Base-by-base conservation (phyloP, 2,797 vertebrate species). In the Cyclopterus lumpus region DNA sequence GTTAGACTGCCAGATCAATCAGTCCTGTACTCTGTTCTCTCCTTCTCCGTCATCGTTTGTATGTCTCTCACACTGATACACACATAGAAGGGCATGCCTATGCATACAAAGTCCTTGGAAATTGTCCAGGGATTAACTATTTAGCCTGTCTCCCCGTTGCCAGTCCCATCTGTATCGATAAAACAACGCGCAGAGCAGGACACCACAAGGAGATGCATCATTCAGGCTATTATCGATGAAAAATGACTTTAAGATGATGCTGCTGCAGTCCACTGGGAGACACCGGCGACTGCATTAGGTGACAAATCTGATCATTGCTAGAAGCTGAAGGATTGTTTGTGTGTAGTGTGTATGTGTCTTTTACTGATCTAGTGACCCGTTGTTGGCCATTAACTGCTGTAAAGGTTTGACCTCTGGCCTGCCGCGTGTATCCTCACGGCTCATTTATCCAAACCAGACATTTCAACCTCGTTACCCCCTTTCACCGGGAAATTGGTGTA, bases 181-280 rank as follows among this genome's bases (percentile, higher is more conserved):
- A 75, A 67, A 77, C 83, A 74, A 79, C 71, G 51, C 55, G 51
- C 71, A 16, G 62, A 76, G 72, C 63, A 67, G 66, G 62, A 84
- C 71, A 59, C 75, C 63, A 49, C 30, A 6, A 62, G 74, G 58
- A 83, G 67, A 89, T 81, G 57, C 67, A 86, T 85, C 82, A 86
- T 67, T 63, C 61, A 49, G 69, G 58, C 70, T 22, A 84, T 87
- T 85, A 86, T 48, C 63, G 30, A 11, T 78, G 86, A 91, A 55
- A 77, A 86, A 88, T 75, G 46, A 73, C 79, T 84, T 82, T 69
- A 84, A 83, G 81, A 87, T 81, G 9, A 88, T 79, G 79, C 75
- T 68, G 66, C 60, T 34, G 58, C 64, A 81, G 77, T 87, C 75
- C 24, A 10, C 79, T 53, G 40, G 81, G 80, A 88, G 69, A 83